These are phyloP conservation scores for Cheilosia vulpina DNA, from an alignment of 2,888 invertebrate genomes.

Conservation along the genomic window DNA sequence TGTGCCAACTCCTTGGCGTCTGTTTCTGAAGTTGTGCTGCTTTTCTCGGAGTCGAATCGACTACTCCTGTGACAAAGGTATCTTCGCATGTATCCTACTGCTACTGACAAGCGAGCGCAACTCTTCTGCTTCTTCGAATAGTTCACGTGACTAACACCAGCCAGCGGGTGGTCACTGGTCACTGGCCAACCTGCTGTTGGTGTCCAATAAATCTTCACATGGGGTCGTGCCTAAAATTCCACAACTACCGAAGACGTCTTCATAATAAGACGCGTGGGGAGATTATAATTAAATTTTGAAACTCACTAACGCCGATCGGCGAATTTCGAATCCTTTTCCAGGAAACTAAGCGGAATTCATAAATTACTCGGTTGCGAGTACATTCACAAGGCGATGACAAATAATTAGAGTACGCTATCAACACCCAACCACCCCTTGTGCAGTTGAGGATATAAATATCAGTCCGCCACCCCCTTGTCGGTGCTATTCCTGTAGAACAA, in stretches of 20 bases:
- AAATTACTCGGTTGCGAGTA: conserved; percentile 43
- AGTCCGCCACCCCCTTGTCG: conserved; percentile 30
- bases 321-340: conserved; percentile 29
- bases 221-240: conserved; percentile 1
- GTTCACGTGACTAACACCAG: conserved; percentile 39
- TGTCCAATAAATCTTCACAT: conserved; percentile 29
- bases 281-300: conserved; percentile 32
- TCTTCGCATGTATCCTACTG: background rate
- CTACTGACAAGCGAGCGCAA: background rate
- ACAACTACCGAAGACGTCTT: conserved; percentile 10
- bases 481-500: conserved; percentile 66
- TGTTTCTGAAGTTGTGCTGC: background rate
- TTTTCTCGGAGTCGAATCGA: background rate
- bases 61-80: conserved; percentile 45
- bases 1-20: conserved; percentile 26
- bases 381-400: conserved; percentile 58
- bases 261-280: background rate
- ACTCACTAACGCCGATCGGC: background rate
- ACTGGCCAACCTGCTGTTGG: background rate
- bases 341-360: conserved; percentile 51
- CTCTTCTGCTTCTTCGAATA: conserved; percentile 21
- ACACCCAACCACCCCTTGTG: conserved; percentile 45
- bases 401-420: conserved; percentile 64
- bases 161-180: conserved; percentile 49
- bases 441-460: conserved; percentile 35